Percentiles rank a stretch among this genome's conserved stretches.
Conservation (phyloP, 2,888 invertebrate species). For the Trachelus stipa region DNA sequence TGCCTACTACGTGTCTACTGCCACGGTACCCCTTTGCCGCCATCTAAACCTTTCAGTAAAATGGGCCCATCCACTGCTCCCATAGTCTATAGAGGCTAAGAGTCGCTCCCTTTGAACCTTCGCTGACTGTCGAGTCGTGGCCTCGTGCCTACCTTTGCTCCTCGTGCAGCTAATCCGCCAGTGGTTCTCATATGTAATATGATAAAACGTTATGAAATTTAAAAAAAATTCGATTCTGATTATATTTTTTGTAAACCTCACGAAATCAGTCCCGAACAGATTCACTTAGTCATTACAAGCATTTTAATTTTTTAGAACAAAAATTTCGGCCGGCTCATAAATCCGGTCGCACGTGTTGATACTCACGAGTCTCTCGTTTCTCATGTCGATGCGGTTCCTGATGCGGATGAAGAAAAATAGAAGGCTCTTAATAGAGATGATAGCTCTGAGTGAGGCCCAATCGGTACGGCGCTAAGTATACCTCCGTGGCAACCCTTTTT, state of each 20-base stretch:
- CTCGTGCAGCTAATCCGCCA: constrained; percentile 17
- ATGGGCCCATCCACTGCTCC: constrained; percentile 16
- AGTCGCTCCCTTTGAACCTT: constrained; percentile 30
- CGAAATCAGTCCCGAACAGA: not conserved
- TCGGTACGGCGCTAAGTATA: not conserved
- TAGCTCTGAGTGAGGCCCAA: not conserved
- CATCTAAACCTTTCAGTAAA: constrained; percentile 19
- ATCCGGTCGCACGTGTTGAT: not conserved
- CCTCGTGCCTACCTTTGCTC: constrained; percentile 11
- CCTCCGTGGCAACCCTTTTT: not conserved
- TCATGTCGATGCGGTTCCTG: not conserved
- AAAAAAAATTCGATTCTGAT: not conserved
- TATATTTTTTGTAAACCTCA: not conserved
- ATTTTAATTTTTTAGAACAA: not conserved
- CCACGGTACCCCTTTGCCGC: not conserved
- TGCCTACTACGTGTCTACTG: not conserved
- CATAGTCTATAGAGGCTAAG: constrained; percentile 5
- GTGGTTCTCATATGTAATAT: constrained; percentile 17
- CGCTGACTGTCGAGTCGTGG: constrained; percentile 14
- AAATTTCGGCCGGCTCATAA: not conserved
- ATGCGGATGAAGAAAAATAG: not conserved
- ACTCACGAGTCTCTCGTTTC: not conserved
- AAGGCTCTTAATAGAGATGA: not conserved
- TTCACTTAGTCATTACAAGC: not conserved
- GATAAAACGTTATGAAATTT: not conserved